Conservation (phyloP, 2,888 invertebrate species). For the Stenodema calcarata region DNA sequence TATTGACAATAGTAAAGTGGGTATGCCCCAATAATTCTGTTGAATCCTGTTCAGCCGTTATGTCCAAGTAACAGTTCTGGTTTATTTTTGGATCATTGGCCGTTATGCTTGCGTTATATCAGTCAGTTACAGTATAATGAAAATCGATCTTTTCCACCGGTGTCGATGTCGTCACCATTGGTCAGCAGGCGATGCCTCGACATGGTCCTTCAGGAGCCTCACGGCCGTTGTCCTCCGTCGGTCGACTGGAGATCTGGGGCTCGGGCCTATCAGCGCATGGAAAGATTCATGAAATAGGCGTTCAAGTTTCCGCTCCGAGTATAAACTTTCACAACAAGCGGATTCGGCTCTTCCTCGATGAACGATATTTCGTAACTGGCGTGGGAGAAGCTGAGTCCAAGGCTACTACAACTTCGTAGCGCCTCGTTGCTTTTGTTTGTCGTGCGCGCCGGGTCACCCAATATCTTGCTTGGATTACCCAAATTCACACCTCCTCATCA, state of each 20-base stretch:
- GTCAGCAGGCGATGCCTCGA: background rate
- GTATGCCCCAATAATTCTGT: too few species aligned
- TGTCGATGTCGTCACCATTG: background rate
- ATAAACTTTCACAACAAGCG: slow-evolving; percentile 19
- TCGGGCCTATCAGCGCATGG: slow-evolving; percentile 25
- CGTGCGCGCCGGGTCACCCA: too few species aligned
- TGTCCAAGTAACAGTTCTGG: too few species aligned
- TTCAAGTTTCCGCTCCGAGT: slow-evolving; percentile 1
- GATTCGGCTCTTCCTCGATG: slow-evolving; percentile 10
- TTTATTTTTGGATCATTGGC: too few species aligned
- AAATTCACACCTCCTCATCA: too few species aligned
- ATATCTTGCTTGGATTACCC: too few species aligned
- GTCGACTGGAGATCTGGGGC: slow-evolving; percentile 28
- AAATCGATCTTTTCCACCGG: background rate
- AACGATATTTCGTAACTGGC: slow-evolving; percentile 12
- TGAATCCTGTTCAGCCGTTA: too few species aligned
- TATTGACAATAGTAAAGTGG: too few species aligned
- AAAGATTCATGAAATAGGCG: slow-evolving; percentile 29
- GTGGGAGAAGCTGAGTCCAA: background rate
- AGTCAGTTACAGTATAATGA: background rate
- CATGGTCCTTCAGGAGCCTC: background rate
- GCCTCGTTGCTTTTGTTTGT: too few species aligned
- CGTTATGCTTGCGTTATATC: too few species aligned
- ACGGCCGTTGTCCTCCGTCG: slow-evolving; percentile 7
- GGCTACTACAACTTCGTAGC: background rate